Base-by-base conservation (phyloP, 2,113 vertebrate genomes). In the Chamaea fasciata region DNA sequence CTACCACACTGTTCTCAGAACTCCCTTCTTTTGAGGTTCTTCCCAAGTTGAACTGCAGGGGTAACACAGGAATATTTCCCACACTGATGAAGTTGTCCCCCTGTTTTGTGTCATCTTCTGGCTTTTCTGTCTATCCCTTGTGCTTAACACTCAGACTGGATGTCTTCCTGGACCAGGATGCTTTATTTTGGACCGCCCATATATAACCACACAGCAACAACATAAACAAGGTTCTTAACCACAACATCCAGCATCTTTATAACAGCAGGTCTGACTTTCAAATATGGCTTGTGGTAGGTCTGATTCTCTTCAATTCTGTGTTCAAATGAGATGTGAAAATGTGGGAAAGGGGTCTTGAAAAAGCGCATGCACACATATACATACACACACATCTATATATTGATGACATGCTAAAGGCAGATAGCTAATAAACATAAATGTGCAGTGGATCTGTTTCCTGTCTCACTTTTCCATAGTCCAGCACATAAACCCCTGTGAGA, bases 321-420 rank as follows among this genome's bases (percentile, higher is more conserved):
- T 69, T 59, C 44, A 73, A 37, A 60, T 33, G 14, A 10, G 14
- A 30, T 56, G 15, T 76, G 63, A 9, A 89, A 86, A 37, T 57
- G 10, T 28, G 7, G 17, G 21, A 50, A 50, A 71, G 5, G 3
- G 6, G 6, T 47, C 44, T 83, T 42, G 74, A 56, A 76, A 60
- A 77, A 35, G 30, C 10, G 39, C 1, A 0, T 21, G 10, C 6
- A 7, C 8, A 11, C 8, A 7, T 3, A 33, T 9, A 12, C 17
- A 9, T 26, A 44, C 8, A 17, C 10, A 19, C 8, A 24, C 0
- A 8, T 13, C 11, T 56, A 6, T n/a, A 7, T 31, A 62, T 24
- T 62, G n/a, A 62, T 41, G 24, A 42, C 3, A 8, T 15, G 10
- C 5, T 87, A 60, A 56, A 47, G n/a, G 10, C 16, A 87, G 7